Conservation (phyloP, 2,113 vertebrate genomes). For the Periophthalmus modestus region DNA sequence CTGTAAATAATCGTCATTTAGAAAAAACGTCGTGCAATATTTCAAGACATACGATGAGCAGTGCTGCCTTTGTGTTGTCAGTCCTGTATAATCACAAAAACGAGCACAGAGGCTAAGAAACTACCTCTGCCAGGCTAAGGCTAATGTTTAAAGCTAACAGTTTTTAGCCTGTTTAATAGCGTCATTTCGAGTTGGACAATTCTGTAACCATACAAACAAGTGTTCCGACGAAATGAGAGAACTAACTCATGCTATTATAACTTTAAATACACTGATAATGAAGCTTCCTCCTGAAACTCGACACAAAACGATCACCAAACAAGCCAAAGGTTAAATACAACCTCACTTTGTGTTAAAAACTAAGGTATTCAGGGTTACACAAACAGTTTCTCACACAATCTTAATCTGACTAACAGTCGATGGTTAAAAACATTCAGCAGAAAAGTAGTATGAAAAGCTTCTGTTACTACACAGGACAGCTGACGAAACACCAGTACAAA, state of each 20-base stretch:
- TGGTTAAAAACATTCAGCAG: neutral
- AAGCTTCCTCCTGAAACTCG: constrained; percentile 30
- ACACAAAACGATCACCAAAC: constrained; percentile 20
- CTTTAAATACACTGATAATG: neutral
- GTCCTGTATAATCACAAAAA: constrained; percentile 12
- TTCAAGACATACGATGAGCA: neutral
- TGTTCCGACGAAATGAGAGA: constrained; percentile 6
- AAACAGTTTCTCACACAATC: constrained; percentile 31
- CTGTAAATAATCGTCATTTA: neutral
- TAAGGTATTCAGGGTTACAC: constrained; percentile 14
- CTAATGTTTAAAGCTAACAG: constrained; percentile 51
- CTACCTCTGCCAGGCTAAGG: constrained; percentile 37
- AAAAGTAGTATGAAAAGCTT: constrained; percentile 6
- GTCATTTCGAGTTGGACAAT: constrained; percentile 35
- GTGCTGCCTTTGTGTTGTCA: constrained; percentile 50
- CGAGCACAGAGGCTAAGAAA: constrained; percentile 19
- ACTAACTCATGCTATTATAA: constrained; percentile 15
- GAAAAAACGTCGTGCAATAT: neutral
- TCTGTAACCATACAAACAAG: constrained; percentile 19
- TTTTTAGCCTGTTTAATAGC: constrained; percentile 30
- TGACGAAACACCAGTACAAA: constrained; percentile 26
- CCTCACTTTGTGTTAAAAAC: constrained; percentile 2
- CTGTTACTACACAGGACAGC: constrained; percentile 1
- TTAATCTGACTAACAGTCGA: neutral
- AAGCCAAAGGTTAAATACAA: constrained; percentile 11